phyloP scores from a whole-genome alignment of 2,797 vertebrate genomes.

The Galagoides demidoff region DNA sequence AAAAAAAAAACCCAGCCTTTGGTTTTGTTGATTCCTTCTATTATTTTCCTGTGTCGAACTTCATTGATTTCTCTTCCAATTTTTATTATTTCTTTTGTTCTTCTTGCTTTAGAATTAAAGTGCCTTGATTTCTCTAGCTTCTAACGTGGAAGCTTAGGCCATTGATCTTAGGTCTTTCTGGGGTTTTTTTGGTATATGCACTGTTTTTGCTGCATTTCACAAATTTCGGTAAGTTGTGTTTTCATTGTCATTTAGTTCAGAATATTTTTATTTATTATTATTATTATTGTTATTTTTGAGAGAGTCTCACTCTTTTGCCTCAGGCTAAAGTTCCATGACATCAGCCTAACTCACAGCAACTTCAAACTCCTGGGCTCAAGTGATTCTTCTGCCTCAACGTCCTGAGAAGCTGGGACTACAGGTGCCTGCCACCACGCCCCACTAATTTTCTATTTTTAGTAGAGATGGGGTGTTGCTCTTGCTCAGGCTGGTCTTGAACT shows the following conservation, averaged over 20 bases:
- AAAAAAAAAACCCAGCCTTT: neutral
- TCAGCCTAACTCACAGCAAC: too few species aligned
- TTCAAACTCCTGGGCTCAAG: too few species aligned
- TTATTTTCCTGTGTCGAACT: neutral
- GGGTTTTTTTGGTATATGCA: neutral
- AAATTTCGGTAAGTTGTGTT: neutral
- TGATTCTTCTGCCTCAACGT: too few species aligned
- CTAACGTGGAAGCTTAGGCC: neutral
- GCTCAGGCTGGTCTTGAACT: too few species aligned
- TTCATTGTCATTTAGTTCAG: neutral
- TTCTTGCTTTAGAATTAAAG: neutral
- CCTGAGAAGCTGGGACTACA: too few species aligned
- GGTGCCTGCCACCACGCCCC: too few species aligned
- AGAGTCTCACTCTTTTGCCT: too few species aligned
- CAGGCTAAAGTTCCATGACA: too few species aligned
- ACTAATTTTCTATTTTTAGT: too few species aligned
- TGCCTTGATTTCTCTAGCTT: neutral
- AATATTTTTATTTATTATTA: neutral
- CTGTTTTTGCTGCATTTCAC: neutral
- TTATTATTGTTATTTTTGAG: too few species aligned
- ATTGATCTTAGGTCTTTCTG: neutral
- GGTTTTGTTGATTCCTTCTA: neutral
- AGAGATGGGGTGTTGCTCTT: too few species aligned
- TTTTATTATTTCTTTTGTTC: neutral
- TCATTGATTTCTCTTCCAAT: neutral